Percentiles rank a stretch among this genome's conserved stretches.
These are phyloP conservation scores for Volucella inflata DNA, from an alignment of 2,888 invertebrate species.

Conservation along the genomic window DNA sequence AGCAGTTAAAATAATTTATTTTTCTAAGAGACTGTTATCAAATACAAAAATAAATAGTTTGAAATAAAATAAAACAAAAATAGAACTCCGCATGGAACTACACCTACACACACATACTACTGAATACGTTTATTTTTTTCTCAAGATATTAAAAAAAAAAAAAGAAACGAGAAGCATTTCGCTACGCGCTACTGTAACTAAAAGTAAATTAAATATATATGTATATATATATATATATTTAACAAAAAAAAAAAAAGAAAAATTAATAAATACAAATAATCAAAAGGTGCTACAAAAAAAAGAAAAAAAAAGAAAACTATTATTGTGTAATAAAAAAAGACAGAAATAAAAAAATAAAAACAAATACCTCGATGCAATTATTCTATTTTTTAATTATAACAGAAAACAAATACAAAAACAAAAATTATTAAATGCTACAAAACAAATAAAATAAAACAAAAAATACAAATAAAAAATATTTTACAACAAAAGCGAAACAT, in stretches of 20 bases:
- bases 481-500: conserved; percentile 76
- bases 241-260: conserved; percentile 38
- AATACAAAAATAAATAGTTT: conserved; percentile 44
- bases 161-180: conserved; percentile 30
- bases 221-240: not conserved
- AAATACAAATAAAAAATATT: conserved; percentile 56
- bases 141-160: conserved; percentile 45
- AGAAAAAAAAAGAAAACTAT: conserved; percentile 72
- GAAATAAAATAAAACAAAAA: conserved; percentile 32
- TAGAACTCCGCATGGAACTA: conserved; percentile 42
- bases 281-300: conserved; percentile 82
- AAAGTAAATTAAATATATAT: conserved; percentile 10
- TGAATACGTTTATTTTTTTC: conserved; percentile 63
- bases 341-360: conserved; percentile 57
- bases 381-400: conserved; percentile 60
- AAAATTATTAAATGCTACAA: not conserved
- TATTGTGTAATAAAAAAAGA: conserved; percentile 61
- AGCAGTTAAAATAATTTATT: conserved; percentile 59
- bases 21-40: conserved; percentile 55
- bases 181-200: conserved; percentile 60
- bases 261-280: conserved; percentile 78
- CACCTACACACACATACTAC: conserved; percentile 27
- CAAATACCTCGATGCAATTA: conserved; percentile 73
- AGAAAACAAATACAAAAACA: conserved; percentile 33
- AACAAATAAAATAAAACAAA: conserved; percentile 24